Conservation (phyloP, 2,113 vertebrate species). For the Poeciliopsis prolifica region DNA sequence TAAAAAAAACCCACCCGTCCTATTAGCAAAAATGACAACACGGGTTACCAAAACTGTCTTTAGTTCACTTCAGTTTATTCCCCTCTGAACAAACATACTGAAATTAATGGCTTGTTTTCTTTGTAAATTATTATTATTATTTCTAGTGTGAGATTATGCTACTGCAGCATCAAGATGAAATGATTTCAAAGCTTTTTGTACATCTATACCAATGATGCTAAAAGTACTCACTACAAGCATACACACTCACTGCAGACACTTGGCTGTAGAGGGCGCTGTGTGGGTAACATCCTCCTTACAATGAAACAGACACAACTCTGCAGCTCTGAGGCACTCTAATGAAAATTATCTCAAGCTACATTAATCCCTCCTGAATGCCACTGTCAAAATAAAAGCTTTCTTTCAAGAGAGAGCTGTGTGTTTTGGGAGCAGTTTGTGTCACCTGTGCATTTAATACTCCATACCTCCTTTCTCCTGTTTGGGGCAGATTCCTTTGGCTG, state of each 20-base stretch:
- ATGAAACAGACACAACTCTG: constrained; percentile 40
- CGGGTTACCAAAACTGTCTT: too few relatives aligned
- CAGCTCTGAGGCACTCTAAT: constrained; percentile 67
- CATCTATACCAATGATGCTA: not conserved
- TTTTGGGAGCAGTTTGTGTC: constrained; percentile 31
- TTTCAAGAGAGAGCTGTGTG: constrained; percentile 69
- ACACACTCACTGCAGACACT: not conserved
- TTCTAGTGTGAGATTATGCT: not conserved
- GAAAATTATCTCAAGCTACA: constrained; percentile 73
- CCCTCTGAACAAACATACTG: too few relatives aligned
- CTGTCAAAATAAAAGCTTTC: constrained; percentile 75
- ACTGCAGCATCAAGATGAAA: not conserved
- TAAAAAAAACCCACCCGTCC: not conserved
- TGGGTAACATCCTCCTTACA: constrained; percentile 69
- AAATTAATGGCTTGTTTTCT: too few relatives aligned
- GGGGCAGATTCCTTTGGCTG: constrained; percentile 97
- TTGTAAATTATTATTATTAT: too few relatives aligned
- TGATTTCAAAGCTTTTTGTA: not conserved
- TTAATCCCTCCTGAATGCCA: constrained; percentile 78
- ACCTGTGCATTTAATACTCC: constrained; percentile 1
- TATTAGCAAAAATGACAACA: not conserved
- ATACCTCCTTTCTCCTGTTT: constrained; percentile 92
- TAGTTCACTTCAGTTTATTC: too few relatives aligned
- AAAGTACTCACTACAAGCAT: not conserved
- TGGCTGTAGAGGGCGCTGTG: not conserved